These are phyloP conservation scores for Xanthia togata DNA, from an alignment of 2,888 invertebrate genomes.

Conservation along the genomic window DNA sequence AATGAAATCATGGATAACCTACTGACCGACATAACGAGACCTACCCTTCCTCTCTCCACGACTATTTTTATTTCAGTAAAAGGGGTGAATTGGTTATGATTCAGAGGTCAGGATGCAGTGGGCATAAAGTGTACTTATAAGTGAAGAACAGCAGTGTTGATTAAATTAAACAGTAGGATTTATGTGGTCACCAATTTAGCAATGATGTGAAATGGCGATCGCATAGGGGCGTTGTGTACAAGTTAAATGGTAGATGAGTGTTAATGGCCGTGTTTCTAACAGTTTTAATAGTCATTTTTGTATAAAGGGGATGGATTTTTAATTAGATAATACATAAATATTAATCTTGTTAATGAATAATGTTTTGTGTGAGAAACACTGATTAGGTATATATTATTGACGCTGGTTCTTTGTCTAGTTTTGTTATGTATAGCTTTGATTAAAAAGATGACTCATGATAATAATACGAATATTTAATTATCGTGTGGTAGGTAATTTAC, in stretches of 20 bases:
- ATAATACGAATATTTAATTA: neutral
- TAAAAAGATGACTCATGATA: neutral
- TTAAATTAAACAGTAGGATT: constrained; percentile 89
- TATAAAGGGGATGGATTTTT: constrained; percentile 59
- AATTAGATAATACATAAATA: constrained; percentile 62
- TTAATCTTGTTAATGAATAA: constrained; percentile 49
- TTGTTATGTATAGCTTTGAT: constrained; percentile 7
- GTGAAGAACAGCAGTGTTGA: constrained; percentile 86
- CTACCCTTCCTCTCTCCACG: constrained; percentile 53
- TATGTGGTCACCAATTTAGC: constrained; percentile 88
- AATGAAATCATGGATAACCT: constrained; percentile 81
- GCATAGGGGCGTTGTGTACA: constrained; percentile 81
- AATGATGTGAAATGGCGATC: constrained; percentile 85
- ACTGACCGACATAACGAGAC: constrained; percentile 70
- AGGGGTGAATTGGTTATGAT: constrained; percentile 66
- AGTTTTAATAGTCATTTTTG: constrained; percentile 58
- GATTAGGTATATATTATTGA: constrained; percentile 20
- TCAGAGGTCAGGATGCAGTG: constrained; percentile 74
- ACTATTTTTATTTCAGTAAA: constrained; percentile 53
- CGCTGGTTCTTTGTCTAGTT: neutral
- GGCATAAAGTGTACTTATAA: constrained; percentile 75
- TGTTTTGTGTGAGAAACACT: constrained; percentile 45
- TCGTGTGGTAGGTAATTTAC: neutral
- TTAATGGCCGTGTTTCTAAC: constrained; percentile 71
- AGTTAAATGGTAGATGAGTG: constrained; percentile 79